Evolutionary conservation across 1,140 invertebrate genomes (phyloP).

Genomic region (Ditylenchus dipsaci): DNA sequence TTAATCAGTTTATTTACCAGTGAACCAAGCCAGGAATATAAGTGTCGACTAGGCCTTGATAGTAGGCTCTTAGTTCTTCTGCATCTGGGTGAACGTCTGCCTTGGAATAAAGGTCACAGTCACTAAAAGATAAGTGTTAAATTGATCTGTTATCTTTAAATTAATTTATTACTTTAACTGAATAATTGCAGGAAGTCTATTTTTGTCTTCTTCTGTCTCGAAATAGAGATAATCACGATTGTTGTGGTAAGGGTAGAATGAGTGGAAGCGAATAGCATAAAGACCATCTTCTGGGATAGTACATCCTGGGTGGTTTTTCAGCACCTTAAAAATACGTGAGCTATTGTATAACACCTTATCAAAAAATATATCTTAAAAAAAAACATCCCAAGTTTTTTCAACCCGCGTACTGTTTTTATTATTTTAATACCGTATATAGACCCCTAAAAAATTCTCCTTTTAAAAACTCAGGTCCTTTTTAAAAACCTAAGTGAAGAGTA

Average conservation of each 20-base stretch:
- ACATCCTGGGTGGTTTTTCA: conserved; percentile 73
- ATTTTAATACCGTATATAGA: too few relatives aligned
- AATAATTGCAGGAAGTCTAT: conserved; percentile 23
- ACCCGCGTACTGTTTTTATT: too few relatives aligned
- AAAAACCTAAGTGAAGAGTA: too few relatives aligned
- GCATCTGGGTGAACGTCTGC: conserved; percentile 75
- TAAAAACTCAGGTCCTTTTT: too few relatives aligned
- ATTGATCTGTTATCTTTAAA: background rate
- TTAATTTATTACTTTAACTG: conserved; percentile 38
- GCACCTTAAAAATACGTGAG: conserved; percentile 48
- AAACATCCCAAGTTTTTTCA: too few relatives aligned
- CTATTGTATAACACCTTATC: too few relatives aligned
- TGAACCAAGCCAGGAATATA: conserved; percentile 76
- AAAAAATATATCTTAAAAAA: too few relatives aligned
- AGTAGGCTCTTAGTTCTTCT: conserved; percentile 80
- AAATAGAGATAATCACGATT: conserved; percentile 39
- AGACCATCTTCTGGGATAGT: conserved; percentile 77
- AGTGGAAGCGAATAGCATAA: conserved; percentile 67
- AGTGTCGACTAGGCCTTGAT: conserved; percentile 82
- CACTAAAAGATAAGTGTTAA: conserved; percentile 64
- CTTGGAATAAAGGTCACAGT: conserved; percentile 92
- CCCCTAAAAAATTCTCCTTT: too few relatives aligned
- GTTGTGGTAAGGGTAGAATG: conserved; percentile 48
- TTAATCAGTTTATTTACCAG: too few relatives aligned
- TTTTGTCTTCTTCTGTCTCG: conserved; percentile 32